Evolutionary conservation across 2,113 vertebrate species (phyloP), one percentile per base, ranked within the genome.

Genomic region (Vombatus ursinus): DNA sequence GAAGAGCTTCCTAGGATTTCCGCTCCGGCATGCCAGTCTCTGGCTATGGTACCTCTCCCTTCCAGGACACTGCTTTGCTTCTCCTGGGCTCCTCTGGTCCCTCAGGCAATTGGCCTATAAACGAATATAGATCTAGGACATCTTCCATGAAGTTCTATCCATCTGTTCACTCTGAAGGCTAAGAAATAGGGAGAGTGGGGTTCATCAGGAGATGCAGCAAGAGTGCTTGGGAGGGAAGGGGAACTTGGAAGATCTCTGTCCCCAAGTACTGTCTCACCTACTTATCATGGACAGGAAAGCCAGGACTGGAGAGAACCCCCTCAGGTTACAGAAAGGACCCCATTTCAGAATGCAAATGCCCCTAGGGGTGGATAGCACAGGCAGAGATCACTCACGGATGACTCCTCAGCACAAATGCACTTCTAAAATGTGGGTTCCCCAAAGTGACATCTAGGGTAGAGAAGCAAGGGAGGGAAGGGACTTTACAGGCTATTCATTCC

Each of bases 1-100:
- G 96, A 77, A 93, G 93, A 68, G 89, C 31, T 28, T 93, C 91
- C 49, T 22, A 94, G 96, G 96, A 96, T 96, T 96, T 95, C 97
- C 95, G 94, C 94, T 95, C 90, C 95, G 96, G 93, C 96, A 94
- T 94, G 90, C 50, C 90, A 90, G 57, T 26, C n/a, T 49, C 47
- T 26, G 90, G 94, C 31, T 24, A 51, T 91, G 47, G 90, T 22
- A 57, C 57, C 37, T 68, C 14, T 68, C 61, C 37, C 4, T 68
- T n/a, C 37, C n/a, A 5, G 16, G 68, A 84, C 31, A 6, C 61
- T 37, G 31, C n/a, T 84, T 84, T 84, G 68, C 37, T 84, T 84
- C 68, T 44, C n/a, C 68, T 84, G 37, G 61, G 68, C 44, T 14
- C 44, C 68, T 84, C 14, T n/a, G n/a, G 6, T 84, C 6, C 68